Conservation (phyloP, 1,140 invertebrate genomes). For the Heterodera schachtii region DNA sequence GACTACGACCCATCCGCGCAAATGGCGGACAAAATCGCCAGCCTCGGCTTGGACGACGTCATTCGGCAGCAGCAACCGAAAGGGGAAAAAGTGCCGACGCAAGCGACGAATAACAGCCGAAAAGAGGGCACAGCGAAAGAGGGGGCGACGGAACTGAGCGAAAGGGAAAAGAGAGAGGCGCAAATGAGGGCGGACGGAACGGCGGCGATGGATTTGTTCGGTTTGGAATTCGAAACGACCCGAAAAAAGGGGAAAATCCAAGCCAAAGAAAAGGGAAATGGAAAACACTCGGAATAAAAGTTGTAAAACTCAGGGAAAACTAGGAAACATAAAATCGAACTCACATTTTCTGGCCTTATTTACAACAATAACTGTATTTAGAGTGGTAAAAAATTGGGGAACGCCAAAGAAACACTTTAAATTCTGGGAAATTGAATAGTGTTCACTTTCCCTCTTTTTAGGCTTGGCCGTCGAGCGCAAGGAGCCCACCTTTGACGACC, state of each 20-base stretch:
- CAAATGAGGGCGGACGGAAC: conserved; percentile 36
- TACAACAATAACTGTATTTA: too few species aligned
- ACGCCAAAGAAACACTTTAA: too few species aligned
- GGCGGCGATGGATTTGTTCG: conserved; percentile 40
- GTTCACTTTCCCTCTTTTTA: conserved; percentile 14
- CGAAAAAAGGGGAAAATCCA: too few species aligned
- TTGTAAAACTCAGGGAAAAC: too few species aligned
- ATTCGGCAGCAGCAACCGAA: conserved; percentile 15
- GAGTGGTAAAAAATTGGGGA: too few species aligned
- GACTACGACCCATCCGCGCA: conserved; percentile 38
- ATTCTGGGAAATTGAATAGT: too few species aligned
- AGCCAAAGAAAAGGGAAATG: too few species aligned
- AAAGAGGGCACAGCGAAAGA: neutral
- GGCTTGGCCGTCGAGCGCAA: conserved; percentile 39
- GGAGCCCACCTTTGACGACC: conserved; percentile 27
- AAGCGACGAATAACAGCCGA: neutral
- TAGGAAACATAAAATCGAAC: too few species aligned
- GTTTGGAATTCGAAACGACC: neutral
- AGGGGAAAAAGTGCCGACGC: neutral
- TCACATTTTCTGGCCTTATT: too few species aligned
- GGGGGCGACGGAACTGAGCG: conserved; percentile 16
- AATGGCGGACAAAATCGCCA: conserved; percentile 43
- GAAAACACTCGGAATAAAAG: too few species aligned
- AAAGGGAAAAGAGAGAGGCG: conserved; percentile 32
- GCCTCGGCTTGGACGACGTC: conserved; percentile 36